Conservation (phyloP, 2,888 invertebrate species). For the Kryphioiulus occultus region DNA sequence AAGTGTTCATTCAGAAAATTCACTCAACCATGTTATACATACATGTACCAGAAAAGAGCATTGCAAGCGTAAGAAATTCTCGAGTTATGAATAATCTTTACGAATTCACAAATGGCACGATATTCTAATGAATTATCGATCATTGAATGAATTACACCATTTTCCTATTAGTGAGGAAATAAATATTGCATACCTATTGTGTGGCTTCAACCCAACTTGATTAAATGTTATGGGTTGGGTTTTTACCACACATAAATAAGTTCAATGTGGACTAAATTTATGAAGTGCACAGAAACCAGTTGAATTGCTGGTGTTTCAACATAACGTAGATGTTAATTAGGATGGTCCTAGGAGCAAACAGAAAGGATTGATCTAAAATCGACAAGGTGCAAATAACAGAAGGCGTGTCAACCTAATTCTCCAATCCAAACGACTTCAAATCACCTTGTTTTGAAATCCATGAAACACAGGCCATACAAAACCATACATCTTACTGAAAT, state of each 20-base stretch:
- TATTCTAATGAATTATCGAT: too few relatives aligned
- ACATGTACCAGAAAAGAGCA: too few relatives aligned
- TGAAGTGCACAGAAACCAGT: background rate
- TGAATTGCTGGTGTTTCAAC: too few relatives aligned
- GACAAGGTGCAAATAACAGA: background rate
- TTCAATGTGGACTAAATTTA: background rate
- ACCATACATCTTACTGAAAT: background rate
- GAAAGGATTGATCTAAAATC: background rate
- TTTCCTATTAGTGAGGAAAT: too few relatives aligned
- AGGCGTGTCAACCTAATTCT: too few relatives aligned
- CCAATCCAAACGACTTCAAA: background rate
- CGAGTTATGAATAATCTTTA: too few relatives aligned
- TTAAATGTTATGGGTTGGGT: background rate
- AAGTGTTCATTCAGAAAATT: too few relatives aligned
- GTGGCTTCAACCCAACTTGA: background rate
- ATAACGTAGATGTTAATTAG: background rate
- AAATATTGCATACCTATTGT: too few relatives aligned
- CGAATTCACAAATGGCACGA: too few relatives aligned
- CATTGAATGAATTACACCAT: too few relatives aligned
- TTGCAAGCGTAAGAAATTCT: too few relatives aligned
- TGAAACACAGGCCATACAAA: background rate
- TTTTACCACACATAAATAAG: background rate
- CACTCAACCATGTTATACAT: too few relatives aligned
- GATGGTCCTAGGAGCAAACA: background rate
- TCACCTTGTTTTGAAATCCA: background rate